A percentile compares a stretch with the other conserved stretches of the same genome.
phyloP scores from a whole-genome alignment of 2,888 invertebrate genomes.

The Trichogramma evanescens region DNA sequence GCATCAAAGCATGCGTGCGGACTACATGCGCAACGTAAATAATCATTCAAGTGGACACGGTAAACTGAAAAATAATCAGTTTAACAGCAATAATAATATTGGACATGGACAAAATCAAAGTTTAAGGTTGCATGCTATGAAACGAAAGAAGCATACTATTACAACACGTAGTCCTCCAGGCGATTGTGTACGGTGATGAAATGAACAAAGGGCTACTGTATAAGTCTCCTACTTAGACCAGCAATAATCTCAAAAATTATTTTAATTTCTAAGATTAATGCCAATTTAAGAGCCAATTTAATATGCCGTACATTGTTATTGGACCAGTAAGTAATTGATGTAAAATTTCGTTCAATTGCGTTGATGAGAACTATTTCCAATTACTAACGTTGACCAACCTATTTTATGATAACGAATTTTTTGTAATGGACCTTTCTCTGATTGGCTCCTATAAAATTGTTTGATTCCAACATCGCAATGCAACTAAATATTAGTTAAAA shows the following conservation, averaged over 20 bases:
- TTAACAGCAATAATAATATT: slow-evolving; percentile 32
- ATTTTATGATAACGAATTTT: too few relatives aligned
- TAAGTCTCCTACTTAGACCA: slow-evolving; percentile 1
- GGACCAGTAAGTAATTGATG: too few relatives aligned
- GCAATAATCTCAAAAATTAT: background rate
- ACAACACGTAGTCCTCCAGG: slow-evolving; percentile 38
- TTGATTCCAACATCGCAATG: too few relatives aligned
- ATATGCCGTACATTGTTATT: too few relatives aligned
- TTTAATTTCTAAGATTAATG: too few relatives aligned
- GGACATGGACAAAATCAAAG: slow-evolving; percentile 39
- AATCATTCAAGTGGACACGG: slow-evolving; percentile 34
- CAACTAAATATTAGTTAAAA: too few relatives aligned
- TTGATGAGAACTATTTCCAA: too few relatives aligned
- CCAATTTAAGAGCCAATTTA: too few relatives aligned
- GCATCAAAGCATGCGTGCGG: slow-evolving; percentile 38
- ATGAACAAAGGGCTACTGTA: slow-evolving; percentile 23
- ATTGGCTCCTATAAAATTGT: too few relatives aligned
- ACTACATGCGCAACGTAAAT: slow-evolving; percentile 38
- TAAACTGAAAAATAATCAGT: slow-evolving; percentile 33
- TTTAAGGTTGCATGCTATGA: slow-evolving; percentile 36
- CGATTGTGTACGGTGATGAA: slow-evolving; percentile 46
- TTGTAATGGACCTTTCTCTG: too few relatives aligned
- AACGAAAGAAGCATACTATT: slow-evolving; percentile 41
- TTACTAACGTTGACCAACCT: too few relatives aligned
- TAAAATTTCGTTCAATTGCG: too few relatives aligned